Conservation (phyloP, 2,797 vertebrate species). For the Phylloscopus collybita region DNA sequence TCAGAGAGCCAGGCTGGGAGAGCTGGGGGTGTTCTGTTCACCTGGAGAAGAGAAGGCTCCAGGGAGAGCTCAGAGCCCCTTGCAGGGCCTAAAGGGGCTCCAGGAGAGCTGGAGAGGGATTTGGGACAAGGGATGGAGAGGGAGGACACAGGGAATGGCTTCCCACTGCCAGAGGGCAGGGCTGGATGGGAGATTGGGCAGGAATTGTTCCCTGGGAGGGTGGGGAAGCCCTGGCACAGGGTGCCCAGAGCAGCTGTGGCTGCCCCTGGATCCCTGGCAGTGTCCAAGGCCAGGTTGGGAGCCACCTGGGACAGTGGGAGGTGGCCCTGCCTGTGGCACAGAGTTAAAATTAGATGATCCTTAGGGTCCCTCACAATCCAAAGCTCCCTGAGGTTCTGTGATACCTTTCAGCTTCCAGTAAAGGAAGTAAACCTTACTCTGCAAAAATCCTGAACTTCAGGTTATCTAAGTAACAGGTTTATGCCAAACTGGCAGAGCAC, state of each 20-base stretch:
- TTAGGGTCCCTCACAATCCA: not conserved
- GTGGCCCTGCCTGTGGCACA: not conserved
- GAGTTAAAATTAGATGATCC: not conserved
- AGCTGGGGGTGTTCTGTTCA: not conserved
- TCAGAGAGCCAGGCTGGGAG: not conserved
- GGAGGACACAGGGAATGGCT: not conserved
- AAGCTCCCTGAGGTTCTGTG: not conserved
- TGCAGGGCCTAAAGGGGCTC: fast-evolving
- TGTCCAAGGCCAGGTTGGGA: fast-evolving
- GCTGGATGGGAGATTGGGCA: fast-evolving
- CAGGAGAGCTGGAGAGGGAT: not conserved
- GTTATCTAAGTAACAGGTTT: not conserved
- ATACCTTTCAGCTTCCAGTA: not conserved
- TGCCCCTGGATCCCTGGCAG: not conserved
- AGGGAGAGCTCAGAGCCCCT: not conserved
- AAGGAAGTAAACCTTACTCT: not conserved
- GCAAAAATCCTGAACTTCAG: not conserved
- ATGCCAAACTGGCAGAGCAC: not conserved
- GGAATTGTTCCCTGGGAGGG: fast-evolving
- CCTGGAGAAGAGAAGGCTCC: not conserved
- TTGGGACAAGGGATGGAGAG: not conserved
- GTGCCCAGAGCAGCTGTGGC: not conserved
- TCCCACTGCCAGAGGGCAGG: not conserved
- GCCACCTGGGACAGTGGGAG: fast-evolving
- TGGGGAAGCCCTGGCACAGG: no score